A percentile compares a stretch with the other conserved stretches of the same genome.
Conservation (phyloP, 2,888 invertebrate genomes). For the Drosophila borealis region DNA sequence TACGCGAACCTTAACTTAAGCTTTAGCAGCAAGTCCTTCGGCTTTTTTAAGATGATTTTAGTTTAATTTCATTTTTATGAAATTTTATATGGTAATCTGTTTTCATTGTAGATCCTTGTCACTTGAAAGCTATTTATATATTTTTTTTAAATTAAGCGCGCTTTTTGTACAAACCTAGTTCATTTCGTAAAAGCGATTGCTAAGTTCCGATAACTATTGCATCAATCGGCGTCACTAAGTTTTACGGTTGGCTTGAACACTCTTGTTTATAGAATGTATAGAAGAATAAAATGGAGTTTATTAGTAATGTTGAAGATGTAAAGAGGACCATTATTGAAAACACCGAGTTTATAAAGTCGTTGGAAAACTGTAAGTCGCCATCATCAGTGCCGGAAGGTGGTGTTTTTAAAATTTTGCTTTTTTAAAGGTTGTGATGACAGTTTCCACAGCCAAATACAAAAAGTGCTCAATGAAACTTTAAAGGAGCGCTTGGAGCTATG, state of each 20-base stretch:
- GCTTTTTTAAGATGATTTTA: too few species aligned
- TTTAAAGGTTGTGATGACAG: not conserved
- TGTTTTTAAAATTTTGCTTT: not conserved
- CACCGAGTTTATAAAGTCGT: constrained; percentile 20
- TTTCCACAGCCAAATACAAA: not conserved
- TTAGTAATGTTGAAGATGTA: constrained; percentile 3
- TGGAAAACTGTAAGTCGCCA: constrained; percentile 16
- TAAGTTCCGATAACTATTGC: constrained; percentile 6
- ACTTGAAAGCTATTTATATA: not conserved
- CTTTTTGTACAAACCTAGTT: not conserved
- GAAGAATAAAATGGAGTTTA: constrained; percentile 18
- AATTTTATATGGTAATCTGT: too few species aligned
- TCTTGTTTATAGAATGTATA: too few species aligned
- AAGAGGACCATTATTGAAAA: constrained; percentile 32
- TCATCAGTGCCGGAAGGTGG: not conserved
- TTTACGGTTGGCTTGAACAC: not conserved
- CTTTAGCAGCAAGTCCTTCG: too few species aligned
- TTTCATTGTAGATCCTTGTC: too few species aligned
- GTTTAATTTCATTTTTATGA: too few species aligned
- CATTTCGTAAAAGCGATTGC: not conserved
- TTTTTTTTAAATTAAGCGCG: constrained; percentile 6
- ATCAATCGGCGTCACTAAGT: not conserved
- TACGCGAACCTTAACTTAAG: too few species aligned
- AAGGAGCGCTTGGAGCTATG: constrained; percentile 17
- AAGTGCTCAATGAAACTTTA: constrained; percentile 5